A percentile compares a stretch with the other conserved stretches of the same genome.
Conservation (phyloP, 1,140 invertebrate genomes). For the Eupeodes corollae region DNA sequence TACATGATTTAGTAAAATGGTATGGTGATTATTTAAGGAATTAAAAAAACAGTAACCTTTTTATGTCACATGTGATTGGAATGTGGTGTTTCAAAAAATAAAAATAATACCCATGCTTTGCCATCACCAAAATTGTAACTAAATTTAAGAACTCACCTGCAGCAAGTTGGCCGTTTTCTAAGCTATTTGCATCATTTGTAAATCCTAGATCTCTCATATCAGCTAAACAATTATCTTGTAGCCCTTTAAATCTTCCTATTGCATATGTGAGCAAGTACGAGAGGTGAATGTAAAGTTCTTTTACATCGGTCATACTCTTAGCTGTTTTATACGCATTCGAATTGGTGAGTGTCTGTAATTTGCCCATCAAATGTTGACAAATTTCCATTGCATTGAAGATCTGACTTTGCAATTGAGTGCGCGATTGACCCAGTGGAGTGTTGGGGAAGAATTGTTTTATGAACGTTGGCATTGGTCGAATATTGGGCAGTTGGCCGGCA, state of each 20-base stretch:
- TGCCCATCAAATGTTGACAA: slow-evolving; percentile 31
- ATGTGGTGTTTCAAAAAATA: too few relatives aligned
- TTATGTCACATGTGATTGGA: too few relatives aligned
- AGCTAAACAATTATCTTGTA: slow-evolving; percentile 32
- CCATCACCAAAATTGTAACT: not conserved
- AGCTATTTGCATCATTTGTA: slow-evolving; percentile 30
- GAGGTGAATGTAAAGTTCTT: slow-evolving; percentile 35
- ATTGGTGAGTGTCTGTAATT: slow-evolving; percentile 31
- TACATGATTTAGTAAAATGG: too few relatives aligned
- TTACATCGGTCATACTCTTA: slow-evolving; percentile 25
- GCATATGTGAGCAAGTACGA: slow-evolving; percentile 35
- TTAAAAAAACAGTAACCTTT: too few relatives aligned
- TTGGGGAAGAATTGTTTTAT: slow-evolving; percentile 14
- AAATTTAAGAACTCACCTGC: slow-evolving; percentile 21
- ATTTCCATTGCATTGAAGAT: slow-evolving; percentile 35
- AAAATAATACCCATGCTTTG: not conserved
- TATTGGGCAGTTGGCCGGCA: not conserved
- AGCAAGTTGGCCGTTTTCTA: slow-evolving; percentile 32
- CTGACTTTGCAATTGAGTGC: slow-evolving; percentile 27
- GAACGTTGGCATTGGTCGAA: not conserved
- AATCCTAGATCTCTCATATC: slow-evolving; percentile 35
- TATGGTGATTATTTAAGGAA: too few relatives aligned
- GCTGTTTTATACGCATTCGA: slow-evolving; percentile 35
- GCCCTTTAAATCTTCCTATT: slow-evolving; percentile 30
- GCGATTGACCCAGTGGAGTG: slow-evolving; percentile 20